Conservation (phyloP, 2,888 invertebrate genomes). For the Trachelus tabidus region DNA sequence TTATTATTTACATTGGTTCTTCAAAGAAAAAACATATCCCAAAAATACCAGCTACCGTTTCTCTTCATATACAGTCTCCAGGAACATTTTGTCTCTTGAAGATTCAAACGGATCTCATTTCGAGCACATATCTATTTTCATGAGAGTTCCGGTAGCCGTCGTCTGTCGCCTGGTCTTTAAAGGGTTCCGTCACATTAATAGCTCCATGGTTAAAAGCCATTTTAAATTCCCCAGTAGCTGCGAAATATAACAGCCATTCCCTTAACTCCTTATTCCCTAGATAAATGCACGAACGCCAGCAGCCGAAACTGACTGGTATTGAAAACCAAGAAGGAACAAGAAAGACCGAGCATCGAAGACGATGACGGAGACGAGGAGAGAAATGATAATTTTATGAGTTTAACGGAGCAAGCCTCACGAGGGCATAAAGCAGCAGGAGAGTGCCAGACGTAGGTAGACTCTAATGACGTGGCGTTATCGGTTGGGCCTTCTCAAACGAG, state of each 20-base stretch:
- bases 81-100: not conserved
- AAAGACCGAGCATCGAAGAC: not conserved
- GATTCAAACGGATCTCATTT: not conserved
- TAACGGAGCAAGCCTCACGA: conserved; percentile 28
- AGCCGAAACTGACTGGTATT: not conserved
- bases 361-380: not conserved
- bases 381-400: conserved; percentile 40
- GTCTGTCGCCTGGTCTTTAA: conserved; percentile 28
- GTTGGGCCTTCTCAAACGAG: not conserved
- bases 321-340: not conserved
- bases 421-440: conserved; percentile 38
- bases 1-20: not conserved
- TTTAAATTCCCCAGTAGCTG: not conserved
- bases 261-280: not conserved
- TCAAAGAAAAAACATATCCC: not conserved
- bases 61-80: not conserved
- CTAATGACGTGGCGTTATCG: conserved; percentile 12
- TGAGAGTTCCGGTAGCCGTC: conserved; percentile 29
- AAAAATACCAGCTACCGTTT: not conserved
- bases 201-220: conserved; percentile 20
- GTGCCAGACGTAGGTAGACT: conserved; percentile 35
- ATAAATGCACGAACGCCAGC: not conserved
- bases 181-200: conserved; percentile 29
- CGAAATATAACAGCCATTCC: not conserved
- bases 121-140: conserved; percentile 12